Evolutionary conservation across 2,797 vertebrate species (phyloP), one percentile per base, ranked within the genome.

Genomic region (Intellagama lesueurii): DNA sequence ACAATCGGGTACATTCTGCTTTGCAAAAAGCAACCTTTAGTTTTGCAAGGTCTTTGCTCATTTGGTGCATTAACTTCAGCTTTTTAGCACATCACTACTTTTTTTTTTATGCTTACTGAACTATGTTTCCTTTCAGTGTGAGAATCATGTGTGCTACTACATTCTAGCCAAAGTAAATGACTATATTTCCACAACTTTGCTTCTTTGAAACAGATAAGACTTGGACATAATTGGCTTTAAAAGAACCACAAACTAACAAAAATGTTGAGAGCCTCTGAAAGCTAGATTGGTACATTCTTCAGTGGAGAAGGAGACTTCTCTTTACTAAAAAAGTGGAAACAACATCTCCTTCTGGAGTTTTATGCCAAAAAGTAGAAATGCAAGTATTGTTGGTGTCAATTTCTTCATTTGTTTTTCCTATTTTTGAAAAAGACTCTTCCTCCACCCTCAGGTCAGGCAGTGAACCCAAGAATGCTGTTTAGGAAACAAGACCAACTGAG

Each of bases 271-370:
- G 83, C 85, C 32, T 47, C 52, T 72, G 35, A 66, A 66, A 66
- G 60, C 14, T 79, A 91, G 69, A 88, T 79, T 80, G 90, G 56
- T 81, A 6, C 73, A 56, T 40, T 87, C 70, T 91, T 90, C 87
- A 24, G 66, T 26, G 11, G 86, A 44, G 80, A 68, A 91, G 87
- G 78, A 56, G 6, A 32, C 19, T 1, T 70, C 32, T 81, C 76
- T 87, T 44, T 68, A 19, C 6, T 85, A 68, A 83, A 92, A 94
- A 91, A 87, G 8, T 24, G 60, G 72, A 93, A 85, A 79, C 85
- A 84, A 81, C 73, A 66, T 86, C 90, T 94, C 92, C 86, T 92
- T 81, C 44, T 81, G 88, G 86, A 92, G 91, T 90, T 40, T 73
- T 80, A 81, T 89, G 64, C 81, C 93, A 85, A 82, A 88, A 92